These are phyloP conservation scores for Chionoecetes opilio DNA, from an alignment of 1,140 invertebrate species.

Conservation along the genomic window DNA sequence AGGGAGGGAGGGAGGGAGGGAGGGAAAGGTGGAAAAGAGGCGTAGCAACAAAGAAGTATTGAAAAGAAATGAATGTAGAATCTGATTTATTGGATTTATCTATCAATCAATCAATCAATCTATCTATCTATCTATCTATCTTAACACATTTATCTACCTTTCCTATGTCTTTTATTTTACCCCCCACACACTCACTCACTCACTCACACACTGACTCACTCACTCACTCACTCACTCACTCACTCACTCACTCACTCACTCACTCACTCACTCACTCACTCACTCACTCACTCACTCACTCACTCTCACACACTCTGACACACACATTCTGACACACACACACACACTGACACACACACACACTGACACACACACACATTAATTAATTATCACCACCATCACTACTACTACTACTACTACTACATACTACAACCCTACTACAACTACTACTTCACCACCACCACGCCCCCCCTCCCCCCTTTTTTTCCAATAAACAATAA, in stretches of 20 bases:
- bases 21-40: neutral
- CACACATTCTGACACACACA: too few relatives aligned
- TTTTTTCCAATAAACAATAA: neutral
- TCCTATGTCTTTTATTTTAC: too few relatives aligned
- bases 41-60: neutral
- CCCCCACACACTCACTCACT: too few relatives aligned
- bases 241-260: too few relatives aligned
- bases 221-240: too few relatives aligned
- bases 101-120: neutral
- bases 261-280: too few relatives aligned
- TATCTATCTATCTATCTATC: neutral
- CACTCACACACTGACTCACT: too few relatives aligned
- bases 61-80: conserved; percentile 20
- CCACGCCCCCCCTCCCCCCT: neutral
- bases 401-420: neutral
- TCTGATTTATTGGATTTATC: neutral
- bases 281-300: too few relatives aligned
- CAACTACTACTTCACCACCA: neutral
- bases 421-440: neutral
- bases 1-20: neutral
- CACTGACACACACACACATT: too few relatives aligned
- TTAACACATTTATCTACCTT: neutral
- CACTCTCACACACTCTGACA: too few relatives aligned
- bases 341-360: too few relatives aligned
- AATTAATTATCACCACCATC: too few relatives aligned